phyloP scores from a whole-genome alignment of 1,140 invertebrate genomes.

The Euura saliciscinereae region DNA sequence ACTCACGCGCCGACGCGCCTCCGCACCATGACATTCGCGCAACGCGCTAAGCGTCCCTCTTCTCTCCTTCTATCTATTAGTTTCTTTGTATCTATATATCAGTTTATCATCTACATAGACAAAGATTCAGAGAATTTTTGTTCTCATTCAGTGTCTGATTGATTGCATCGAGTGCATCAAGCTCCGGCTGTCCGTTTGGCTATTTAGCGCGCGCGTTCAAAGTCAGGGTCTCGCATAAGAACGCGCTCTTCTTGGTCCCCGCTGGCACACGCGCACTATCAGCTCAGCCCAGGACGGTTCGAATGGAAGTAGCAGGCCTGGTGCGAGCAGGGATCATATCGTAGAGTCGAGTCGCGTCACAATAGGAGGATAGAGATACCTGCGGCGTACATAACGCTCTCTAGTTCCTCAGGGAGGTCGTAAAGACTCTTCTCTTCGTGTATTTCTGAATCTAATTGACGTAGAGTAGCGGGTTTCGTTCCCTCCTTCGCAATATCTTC shows the following conservation, averaged over 20 bases:
- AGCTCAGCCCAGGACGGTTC: not conserved
- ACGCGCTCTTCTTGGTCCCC: not conserved
- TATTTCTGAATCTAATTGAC: too few species aligned
- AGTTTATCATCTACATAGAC: not conserved
- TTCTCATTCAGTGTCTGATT: too few species aligned
- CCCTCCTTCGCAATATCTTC: too few species aligned
- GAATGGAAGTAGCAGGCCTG: not conserved
- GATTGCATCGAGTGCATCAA: too few species aligned
- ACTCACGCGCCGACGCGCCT: constrained; percentile 14
- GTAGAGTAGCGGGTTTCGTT: too few species aligned
- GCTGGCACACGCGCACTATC: constrained; percentile 1
- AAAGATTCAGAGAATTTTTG: too few species aligned
- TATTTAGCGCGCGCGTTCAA: not conserved
- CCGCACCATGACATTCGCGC: constrained; percentile 12
- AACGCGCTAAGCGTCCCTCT: not conserved
- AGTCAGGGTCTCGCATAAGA: constrained; percentile 1
- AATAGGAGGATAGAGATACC: not conserved
- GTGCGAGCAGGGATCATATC: not conserved
- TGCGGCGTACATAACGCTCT: not conserved
- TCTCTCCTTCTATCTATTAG: not conserved
- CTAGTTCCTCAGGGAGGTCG: not conserved
- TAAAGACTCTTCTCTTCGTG: too few species aligned
- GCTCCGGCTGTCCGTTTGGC: too few species aligned
- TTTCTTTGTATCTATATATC: not conserved
- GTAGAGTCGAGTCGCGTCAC: not conserved